phyloP scores from a whole-genome alignment of 2,888 invertebrate genomes.

The Acholoe squamosa region DNA sequence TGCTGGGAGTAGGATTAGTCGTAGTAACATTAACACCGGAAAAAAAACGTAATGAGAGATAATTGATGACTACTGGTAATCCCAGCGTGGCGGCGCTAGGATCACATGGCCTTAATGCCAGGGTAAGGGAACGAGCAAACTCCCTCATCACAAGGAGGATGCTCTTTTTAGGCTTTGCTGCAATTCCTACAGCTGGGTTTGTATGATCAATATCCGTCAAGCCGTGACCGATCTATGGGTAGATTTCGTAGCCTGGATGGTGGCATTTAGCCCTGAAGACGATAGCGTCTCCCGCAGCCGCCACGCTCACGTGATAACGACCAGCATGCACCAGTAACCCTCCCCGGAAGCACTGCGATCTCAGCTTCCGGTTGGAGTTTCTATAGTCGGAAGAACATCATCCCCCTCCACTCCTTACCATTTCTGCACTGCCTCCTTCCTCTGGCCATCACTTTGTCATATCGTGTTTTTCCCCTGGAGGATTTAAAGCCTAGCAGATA shows the following conservation, averaged over 20 bases:
- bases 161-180: background rate
- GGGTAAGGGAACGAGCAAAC: background rate
- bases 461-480: background rate
- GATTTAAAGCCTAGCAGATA: background rate
- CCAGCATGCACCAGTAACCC: background rate
- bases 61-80: conserved; percentile 47
- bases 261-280: background rate
- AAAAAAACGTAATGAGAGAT: conserved; percentile 39
- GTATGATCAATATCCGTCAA: conserved; percentile 23
- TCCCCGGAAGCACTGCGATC: background rate
- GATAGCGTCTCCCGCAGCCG: background rate
- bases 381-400: background rate
- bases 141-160: background rate
- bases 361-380: background rate
- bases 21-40: background rate
- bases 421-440: background rate
- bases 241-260: background rate
- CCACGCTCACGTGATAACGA: conserved; percentile 25
- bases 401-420: background rate
- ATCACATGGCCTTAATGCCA: conserved; percentile 14
- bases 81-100: background rate
- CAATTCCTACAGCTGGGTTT: background rate
- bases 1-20: conserved; percentile 18
- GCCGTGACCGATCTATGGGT: background rate
- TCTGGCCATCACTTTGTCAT: background rate